Evolutionary conservation across 2,113 vertebrate species (phyloP), one percentile per base, ranked within the genome.

Genomic region (Sinocyclocheilus maitianheensis): DNA sequence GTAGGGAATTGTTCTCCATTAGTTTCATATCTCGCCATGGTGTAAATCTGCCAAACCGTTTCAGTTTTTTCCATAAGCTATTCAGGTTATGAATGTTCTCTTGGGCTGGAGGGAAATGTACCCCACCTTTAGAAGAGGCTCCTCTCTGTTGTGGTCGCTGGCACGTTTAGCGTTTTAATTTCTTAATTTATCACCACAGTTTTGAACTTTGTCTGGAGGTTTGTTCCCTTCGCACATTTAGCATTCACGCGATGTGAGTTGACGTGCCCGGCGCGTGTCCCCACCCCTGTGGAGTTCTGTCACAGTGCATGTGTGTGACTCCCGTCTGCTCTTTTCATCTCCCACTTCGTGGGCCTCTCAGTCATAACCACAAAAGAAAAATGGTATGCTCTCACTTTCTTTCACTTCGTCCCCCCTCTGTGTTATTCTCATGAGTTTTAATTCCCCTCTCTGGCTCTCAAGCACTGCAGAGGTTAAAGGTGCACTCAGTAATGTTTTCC

Each of bases 81-180:
- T 78, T 84, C 67, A 84, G 67, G 83, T 86, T 87, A 83, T 87
- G 55, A 90, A 87, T 85, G 74, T 69, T 77, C 78, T 86, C 34
- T 46, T 74, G 72, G 58, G 65, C 88, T 67, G 16, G 51, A 65
- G 85, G 84, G 86, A 89, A 72, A 85, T 51, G 24, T 58, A 83
- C 84, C 62, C 80, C 84, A 85, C 80, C 77, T 87, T 81, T 75
- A 51, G 18, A 82, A 82, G 75, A 80, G 79, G 71, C 46, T 86
- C 79, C 16, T 77, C 24, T 86, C 67, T 84, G 75, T 75, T 89
- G 88, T 83, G 88, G 72, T 85, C 83, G 10, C 85, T 87, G 83
- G 63, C 74, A 62, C 55, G 48, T 86, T 83, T 87, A 85, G 74
- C 6, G 1, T 62, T 80, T 60, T n/a, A 81, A 78, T 85, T 69